Evolutionary conservation across 1,140 invertebrate species (phyloP), one percentile per base, ranked within the genome.

Genomic region (Druon quercuslanigerum): DNA sequence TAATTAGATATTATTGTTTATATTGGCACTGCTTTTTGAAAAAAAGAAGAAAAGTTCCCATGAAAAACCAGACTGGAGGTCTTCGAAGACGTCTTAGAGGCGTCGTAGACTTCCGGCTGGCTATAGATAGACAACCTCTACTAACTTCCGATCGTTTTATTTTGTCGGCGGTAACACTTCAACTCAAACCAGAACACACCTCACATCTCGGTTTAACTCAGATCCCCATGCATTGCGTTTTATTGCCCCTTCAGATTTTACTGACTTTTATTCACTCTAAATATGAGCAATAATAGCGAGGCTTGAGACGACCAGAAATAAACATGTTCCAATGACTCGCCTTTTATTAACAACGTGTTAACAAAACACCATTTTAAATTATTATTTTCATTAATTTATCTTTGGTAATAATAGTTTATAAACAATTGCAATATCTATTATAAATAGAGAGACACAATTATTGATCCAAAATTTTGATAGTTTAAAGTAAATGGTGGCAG

Each of bases 71-170:
- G 60, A n/a, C 33, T 16, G 16, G 60, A 66, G 33, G 72, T 50
- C 50, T 51, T 9, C 76, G 50, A 51, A 66, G 60, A 66, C 60
- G 60, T 66, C 60, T 66, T 40, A 40, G 25, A n/a, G 60, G 16
- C 60, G 60, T 54, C 52, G 60, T 25, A 66, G 60, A 66, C 60
- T 85, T 84, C 81, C 79, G 80, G 51, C 76, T 46, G 79, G 73
- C 85, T 87, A 87, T 87, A 85, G 72, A 87, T 86, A 87, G 85
- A 76, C 77, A 74, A 86, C 76, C 77, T 83, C 82, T 72, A 81
- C 40, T 46, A 11, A 46, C 80, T 86, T 87, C 84, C 85, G 85
- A 81, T 82, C 76, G 79, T 85, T 83, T 87, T 85, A 81, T 80
- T 85, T 81, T 52, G 80, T 76, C 46, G 73, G 73, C 77, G 75